Evolutionary conservation across 1,140 invertebrate genomes (phyloP), one percentile per base, ranked within the genome.

Genomic region (Ceratina japonica): DNA sequence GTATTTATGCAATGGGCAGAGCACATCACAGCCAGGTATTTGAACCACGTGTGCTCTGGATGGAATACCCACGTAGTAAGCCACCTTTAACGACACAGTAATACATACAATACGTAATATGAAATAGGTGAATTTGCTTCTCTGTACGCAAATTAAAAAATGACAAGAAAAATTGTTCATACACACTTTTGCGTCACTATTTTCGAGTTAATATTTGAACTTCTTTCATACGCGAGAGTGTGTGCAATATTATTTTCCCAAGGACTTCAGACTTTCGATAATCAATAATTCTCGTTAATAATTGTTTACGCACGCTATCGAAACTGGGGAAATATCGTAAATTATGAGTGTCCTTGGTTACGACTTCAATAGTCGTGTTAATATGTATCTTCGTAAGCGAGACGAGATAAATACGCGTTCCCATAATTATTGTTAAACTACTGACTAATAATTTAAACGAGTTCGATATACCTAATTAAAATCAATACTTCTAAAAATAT

Each of bases 1-100:
- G 12, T 83, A 89, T 0, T 77, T 69, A 1, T 92, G 85, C 58
- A 95, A 82, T 2, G 94, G 93, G 82, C 95, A 95, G 58, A 93
- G 89, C 24, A 86, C 82, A 1, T 92, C 89, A 87, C 95, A 95
- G 16, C 93, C 94, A n/a, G 94, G 94, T 22, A 95, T 86, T 13
- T 76, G 91, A 2, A 95, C 80, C 54, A 90, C 91, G 54, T 88
- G 81, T 3, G 93, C 91, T 12, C 90, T 87, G 69, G 16, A 92
- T 90, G 80, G 94, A 88, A 88, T 95, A 93, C 68, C 94, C 87
- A 77, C 93, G 89, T 85, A 92, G 94, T 69, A 93, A 87, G 81
- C n/a, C 16, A 88, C 16, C 85, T 89, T 44, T 44, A 44, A 44
- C 10, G 37, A 44, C 10, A 31, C 1, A 80, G 20, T 24, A 22